Evolutionary conservation across 2,113 vertebrate genomes (phyloP).

Genomic region (Hydrolagus affinis): DNA sequence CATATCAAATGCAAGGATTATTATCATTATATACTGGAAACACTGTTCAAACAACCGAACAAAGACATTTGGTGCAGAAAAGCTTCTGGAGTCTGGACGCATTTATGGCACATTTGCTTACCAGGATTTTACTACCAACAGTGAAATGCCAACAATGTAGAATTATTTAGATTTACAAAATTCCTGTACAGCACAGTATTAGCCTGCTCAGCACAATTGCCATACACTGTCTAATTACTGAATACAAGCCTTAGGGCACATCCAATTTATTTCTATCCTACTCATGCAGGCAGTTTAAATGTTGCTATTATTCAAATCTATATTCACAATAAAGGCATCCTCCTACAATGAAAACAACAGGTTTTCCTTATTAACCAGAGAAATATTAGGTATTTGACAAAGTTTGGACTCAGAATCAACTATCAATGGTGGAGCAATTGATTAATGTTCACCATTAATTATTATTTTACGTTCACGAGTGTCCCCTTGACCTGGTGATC

Average conservation of each 20-base stretch:
- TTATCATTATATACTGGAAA: no score
- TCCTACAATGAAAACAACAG: background rate
- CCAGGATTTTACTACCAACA: background rate
- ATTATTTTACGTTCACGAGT: no score
- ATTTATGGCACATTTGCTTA: background rate
- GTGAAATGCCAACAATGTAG: background rate
- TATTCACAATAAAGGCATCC: background rate
- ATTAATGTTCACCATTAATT: background rate
- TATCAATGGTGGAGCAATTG: background rate
- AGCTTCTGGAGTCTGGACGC: background rate
- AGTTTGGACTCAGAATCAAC: background rate
- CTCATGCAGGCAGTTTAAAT: background rate
- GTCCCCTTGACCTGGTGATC: no score
- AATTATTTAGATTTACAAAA: background rate
- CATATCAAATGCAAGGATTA: no score
- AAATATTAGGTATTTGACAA: background rate
- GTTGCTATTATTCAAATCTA: background rate
- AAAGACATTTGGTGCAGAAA: background rate
- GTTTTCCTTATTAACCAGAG: background rate
- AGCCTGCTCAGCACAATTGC: background rate
- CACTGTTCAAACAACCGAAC: background rate
- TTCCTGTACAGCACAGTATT: background rate
- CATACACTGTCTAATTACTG: constrained; percentile 3
- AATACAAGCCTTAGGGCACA: background rate
- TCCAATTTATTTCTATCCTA: background rate